Conservation (phyloP, 2,113 vertebrate genomes). For the Agapornis roseicollis region DNA sequence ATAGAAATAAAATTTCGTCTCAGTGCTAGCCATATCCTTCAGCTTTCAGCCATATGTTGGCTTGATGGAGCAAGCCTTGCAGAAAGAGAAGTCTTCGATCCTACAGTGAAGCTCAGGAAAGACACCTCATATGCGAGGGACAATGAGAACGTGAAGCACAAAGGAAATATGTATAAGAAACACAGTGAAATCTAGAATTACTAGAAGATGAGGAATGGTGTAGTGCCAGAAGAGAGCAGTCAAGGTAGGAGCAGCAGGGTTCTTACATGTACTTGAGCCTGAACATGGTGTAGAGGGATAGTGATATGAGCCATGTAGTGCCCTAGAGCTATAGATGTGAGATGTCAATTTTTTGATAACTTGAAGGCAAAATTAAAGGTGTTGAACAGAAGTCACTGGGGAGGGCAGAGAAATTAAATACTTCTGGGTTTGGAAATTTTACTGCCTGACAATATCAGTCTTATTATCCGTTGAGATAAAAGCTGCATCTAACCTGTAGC, state of each 20-base stretch:
- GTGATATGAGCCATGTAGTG: background rate
- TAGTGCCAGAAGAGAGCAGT: background rate
- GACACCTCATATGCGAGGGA: background rate
- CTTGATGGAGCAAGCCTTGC: background rate
- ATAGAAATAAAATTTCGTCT: background rate
- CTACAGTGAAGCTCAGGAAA: background rate
- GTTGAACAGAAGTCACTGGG: background rate
- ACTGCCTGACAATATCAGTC: background rate
- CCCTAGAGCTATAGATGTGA: background rate
- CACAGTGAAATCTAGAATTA: background rate
- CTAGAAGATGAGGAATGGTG: background rate
- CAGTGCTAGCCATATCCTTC: background rate
- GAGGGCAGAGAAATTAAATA: background rate
- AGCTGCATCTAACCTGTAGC: background rate
- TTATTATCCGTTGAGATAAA: background rate
- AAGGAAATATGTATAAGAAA: background rate
- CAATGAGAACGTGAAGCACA: background rate
- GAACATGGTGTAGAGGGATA: background rate
- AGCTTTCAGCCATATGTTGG: background rate
- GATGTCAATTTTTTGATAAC: background rate
- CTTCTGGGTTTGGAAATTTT: background rate
- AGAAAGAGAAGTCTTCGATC: background rate
- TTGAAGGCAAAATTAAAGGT: background rate
- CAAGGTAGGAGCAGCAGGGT: background rate
- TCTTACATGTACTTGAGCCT: background rate